A percentile compares a stretch with the other conserved stretches of the same genome.
phyloP scores from a whole-genome alignment of 2,797 vertebrate genomes.

The Benthosema pterotum region DNA sequence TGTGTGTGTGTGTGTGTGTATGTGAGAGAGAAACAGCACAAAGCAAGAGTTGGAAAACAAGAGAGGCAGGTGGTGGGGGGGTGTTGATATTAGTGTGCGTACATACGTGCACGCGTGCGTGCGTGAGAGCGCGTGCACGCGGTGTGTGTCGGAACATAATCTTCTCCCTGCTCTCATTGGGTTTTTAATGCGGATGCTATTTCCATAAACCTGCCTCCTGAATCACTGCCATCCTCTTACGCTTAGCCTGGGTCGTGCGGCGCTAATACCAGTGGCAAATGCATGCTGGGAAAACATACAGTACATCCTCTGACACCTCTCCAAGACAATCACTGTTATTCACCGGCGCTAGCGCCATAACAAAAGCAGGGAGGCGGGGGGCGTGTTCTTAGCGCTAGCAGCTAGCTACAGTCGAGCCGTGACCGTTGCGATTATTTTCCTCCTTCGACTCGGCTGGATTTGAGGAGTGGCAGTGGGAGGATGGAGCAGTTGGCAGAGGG shows the following conservation, averaged over 20 bases:
- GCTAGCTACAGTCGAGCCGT: slow-evolving; percentile 45
- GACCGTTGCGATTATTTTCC: slow-evolving; percentile 52
- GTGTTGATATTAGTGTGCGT: slow-evolving; percentile 68
- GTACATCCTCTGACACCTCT: slow-evolving; percentile 52
- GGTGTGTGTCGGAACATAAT: slow-evolving; percentile 70
- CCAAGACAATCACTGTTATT: slow-evolving; percentile 62
- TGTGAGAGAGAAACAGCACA: slow-evolving; percentile 29
- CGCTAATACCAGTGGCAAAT: slow-evolving; percentile 64
- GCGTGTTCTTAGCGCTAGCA: slow-evolving; percentile 37
- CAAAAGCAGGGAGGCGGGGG: slow-evolving; percentile 8
- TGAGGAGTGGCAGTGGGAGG: slow-evolving; percentile 54
- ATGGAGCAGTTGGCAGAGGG: slow-evolving; percentile 45
- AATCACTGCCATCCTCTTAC: slow-evolving; percentile 70
- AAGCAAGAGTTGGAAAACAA: slow-evolving; percentile 33
- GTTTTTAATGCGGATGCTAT: slow-evolving; percentile 74
- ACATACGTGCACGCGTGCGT: neutral
- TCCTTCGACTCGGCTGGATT: slow-evolving; percentile 66
- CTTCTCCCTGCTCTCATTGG: slow-evolving; percentile 70
- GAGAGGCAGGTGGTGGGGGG: slow-evolving; percentile 39
- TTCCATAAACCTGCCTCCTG: slow-evolving; percentile 77
- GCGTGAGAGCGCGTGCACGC: no score
- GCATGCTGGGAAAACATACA: slow-evolving; percentile 57
- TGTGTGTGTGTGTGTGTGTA: neutral
- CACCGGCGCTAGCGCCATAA: slow-evolving; percentile 53
- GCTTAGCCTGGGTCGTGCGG: slow-evolving; percentile 57